phyloP scores from a whole-genome alignment of 64 coral and sea anemone genomes.

The Cladopsammia gracilis region DNA sequence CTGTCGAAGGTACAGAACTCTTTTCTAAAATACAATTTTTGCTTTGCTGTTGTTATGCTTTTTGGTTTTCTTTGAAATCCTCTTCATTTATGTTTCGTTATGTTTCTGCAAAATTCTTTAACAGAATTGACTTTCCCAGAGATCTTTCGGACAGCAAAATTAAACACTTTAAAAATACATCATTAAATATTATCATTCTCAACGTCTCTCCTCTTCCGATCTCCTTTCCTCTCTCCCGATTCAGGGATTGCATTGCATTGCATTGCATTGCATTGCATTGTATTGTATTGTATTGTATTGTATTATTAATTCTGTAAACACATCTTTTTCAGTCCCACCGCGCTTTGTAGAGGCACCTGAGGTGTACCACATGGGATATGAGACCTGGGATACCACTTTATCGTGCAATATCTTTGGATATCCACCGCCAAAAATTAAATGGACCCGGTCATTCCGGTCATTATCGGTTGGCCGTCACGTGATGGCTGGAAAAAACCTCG shows the following conservation, averaged over 20 bases:
- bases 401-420: conserved; percentile 80
- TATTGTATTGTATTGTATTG: background rate
- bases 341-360: conserved; percentile 59
- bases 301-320: background rate
- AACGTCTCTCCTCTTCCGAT: too few species aligned
- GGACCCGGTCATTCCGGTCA: conserved; percentile 59
- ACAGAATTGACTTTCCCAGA: too few species aligned
- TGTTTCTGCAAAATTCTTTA: too few species aligned
- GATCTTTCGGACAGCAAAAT: too few species aligned
- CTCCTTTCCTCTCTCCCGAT: too few species aligned
- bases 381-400: conserved; percentile 81
- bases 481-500: conserved; percentile 57
- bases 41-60: background rate
- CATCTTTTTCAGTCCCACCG: conserved; percentile 63
- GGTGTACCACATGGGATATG: conserved; percentile 66
- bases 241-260: too few species aligned
- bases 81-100: too few species aligned
- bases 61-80: background rate
- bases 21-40: background rate
- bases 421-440: conserved; percentile 62
- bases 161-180: too few species aligned
- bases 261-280: background rate
- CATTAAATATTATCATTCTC: too few species aligned
- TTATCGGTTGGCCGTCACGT: conserved; percentile 54
- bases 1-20: conserved; percentile 65